Base-by-base conservation (phyloP, 2,113 vertebrate genomes). In the Clarias magur region DNA sequence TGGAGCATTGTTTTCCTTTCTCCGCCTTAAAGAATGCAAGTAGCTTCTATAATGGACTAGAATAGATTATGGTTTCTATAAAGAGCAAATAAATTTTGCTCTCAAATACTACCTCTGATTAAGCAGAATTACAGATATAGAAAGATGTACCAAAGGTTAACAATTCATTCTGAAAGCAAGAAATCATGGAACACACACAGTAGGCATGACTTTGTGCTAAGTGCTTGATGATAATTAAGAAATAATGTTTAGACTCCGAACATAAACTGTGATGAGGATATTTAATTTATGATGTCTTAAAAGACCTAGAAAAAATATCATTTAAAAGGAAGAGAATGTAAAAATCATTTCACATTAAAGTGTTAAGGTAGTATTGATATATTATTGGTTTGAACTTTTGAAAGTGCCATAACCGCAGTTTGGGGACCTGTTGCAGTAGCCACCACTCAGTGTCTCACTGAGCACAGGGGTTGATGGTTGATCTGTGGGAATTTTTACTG, bases 401-500 rank as follows among this genome's bases (percentile, higher is more conserved):
- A 82, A 82, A n/a, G 9, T 65, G 9, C 68, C 42, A 27, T 13
- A 0, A 53, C 48, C 34, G 53, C 19, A 57, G 82, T 57, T 34
- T 30, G 3, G 5, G 34, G 63, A 87, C 30, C n/a, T 83, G 59
- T 48, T 56, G 48, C 70, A 78, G 2, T 7, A 8, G 21, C 15
- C 10, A 21, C 19, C 17, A 11, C 30, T 16, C 56, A 25, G 80
- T 42, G 38, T 70, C 48, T 25, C 30, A 17, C 2, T 19, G 42
- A 34, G 3, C 12, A 34, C 25, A 60, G 83, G 83, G 59, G 53
- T 53, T 59, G 68, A 23, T 25, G 48, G 38, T n/a, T 63, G 80
- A 73, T 68, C 25, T 76, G 42, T 30, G 13, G 68, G n/a, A 53
- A 63, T n/a, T 59, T 30, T 91, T 90, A 93, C 21, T 90, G 89